Base-by-base conservation (phyloP, 2,888 invertebrate genomes). In the Parthenolecanium corni region DNA sequence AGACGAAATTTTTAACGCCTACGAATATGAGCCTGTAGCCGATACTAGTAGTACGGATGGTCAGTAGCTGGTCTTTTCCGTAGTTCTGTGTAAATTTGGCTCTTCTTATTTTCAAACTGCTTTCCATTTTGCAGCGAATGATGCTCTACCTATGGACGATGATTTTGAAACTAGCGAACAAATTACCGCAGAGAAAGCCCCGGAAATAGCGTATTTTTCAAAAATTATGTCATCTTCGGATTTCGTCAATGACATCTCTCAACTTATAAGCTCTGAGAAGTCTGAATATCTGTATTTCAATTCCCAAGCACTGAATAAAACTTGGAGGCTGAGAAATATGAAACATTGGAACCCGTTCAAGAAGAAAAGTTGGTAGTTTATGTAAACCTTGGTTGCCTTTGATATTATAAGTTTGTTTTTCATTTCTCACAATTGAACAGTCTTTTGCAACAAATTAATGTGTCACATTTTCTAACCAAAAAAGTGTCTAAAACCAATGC, bases 201-300 rank as follows among this genome's bases (percentile, higher is more conserved):
- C n/a, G n/a, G n/a, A n/a, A 16, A 42, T 3, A 31, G 36, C 11
- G 11, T 57, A 20, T 14, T 16, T 57, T 11, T 57, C 57, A 12
- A 57, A 44, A 56, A 42, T 56, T 16, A 56, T 56, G 24, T 56
- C 56, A 11, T 56, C 56, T n/a, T 44, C 44, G 2, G 40, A 42
- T n/a, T 56, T 56, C 16, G 44, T 49, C 3, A 31, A 52, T 18
- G 62, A 62, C 44, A 20, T 62, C 23, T 53, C 52, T 2, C 16
- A 52, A 18, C 20, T 62, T 6, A 62, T 62, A 11, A 36, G 44
- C 16, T 52, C 62, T 2, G 62, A 62, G 21, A 52, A 23, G 11
- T 52, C 46, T 1, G 62, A 62, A 6, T 62, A 62, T 25, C 44
- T 42, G 3, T 62, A 62, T 24, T 62, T 62, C 20, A 47, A 57